Conservation (phyloP, 2,797 vertebrate species). For the Epinephelus malabaricus region DNA sequence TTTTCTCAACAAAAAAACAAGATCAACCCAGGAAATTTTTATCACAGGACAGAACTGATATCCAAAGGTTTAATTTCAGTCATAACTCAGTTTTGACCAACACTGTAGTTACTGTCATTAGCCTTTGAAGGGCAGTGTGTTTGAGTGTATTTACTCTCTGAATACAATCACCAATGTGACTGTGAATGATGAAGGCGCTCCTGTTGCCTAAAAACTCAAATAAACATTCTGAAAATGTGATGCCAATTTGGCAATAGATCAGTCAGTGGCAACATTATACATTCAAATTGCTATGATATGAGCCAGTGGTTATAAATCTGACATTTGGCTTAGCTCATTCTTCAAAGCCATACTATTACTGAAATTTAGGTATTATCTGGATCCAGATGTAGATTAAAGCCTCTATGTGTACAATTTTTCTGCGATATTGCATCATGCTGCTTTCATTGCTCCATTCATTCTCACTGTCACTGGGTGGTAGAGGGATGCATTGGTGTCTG, state of each 20-base stretch:
- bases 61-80: too few relatives aligned
- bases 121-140: background rate
- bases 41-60: too few relatives aligned
- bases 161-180: background rate
- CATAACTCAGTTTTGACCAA: too few relatives aligned
- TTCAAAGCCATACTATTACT: background rate
- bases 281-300: too few relatives aligned
- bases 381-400: slow-evolving; percentile 12
- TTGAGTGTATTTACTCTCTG: background rate
- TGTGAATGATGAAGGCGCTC: background rate
- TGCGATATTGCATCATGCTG: background rate
- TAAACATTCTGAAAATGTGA: background rate
- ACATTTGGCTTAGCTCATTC: background rate
- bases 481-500: background rate
- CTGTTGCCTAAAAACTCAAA: background rate
- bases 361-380: background rate
- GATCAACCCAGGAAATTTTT: too few relatives aligned
- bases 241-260: background rate
- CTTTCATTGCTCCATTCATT: slow-evolving; percentile 18
- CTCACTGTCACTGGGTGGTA: background rate
- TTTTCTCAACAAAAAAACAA: too few relatives aligned
- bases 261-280: background rate
- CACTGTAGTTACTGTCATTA: too few relatives aligned
- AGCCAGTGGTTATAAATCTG: background rate
- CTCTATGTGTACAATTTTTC: background rate